These are phyloP conservation scores for Anguilla obscura DNA, from an alignment of 2,797 vertebrate genomes.

Conservation along the genomic window DNA sequence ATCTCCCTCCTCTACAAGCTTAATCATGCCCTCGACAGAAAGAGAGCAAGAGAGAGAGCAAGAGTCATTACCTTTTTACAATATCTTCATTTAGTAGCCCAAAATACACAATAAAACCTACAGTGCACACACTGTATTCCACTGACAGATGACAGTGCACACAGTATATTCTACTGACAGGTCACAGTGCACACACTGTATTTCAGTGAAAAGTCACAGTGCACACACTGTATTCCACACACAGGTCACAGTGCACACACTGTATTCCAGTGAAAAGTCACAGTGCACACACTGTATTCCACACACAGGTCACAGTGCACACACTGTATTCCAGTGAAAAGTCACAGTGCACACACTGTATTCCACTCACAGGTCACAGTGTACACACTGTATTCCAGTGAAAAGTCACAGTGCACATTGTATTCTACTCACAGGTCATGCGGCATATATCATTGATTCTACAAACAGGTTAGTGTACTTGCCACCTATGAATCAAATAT, in stretches of 20 bases:
- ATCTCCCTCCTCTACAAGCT: constrained; percentile 14
- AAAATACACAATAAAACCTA: neutral
- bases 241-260: neutral
- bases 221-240: neutral
- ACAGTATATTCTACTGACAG: neutral
- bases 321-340: neutral
- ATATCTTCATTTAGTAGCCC: neutral
- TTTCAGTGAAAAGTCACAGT: neutral
- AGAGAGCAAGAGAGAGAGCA: neutral
- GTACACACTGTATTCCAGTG: neutral
- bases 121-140: neutral
- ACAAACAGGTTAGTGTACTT: neutral
- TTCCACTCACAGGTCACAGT: neutral
- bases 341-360: neutral
- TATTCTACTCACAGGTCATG: neutral
- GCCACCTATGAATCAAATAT: neutral
- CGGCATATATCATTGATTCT: neutral
- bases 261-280: neutral
- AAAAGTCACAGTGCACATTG: neutral
- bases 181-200: neutral
- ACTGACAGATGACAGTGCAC: neutral
- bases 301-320: neutral
- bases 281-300: neutral
- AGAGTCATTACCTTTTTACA: constrained; percentile 14
- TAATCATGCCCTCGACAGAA: neutral